These are phyloP conservation scores for Channallabes apus DNA, from an alignment of 2,797 vertebrate genomes.

Conservation along the genomic window DNA sequence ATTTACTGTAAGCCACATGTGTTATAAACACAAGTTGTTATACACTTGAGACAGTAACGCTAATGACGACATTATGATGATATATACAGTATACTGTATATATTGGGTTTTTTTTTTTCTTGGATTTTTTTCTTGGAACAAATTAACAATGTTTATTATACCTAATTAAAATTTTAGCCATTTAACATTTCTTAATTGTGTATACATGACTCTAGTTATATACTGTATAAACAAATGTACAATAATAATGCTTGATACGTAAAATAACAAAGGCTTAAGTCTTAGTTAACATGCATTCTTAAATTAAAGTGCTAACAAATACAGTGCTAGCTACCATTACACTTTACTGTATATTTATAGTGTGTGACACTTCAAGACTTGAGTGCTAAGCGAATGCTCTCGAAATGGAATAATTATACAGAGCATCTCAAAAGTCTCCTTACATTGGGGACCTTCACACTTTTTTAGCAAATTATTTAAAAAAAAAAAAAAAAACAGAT, in stretches of 20 bases:
- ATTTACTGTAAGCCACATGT: background rate
- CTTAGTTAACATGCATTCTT: background rate
- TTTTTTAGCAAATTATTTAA: too few species aligned
- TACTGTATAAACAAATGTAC: too few species aligned
- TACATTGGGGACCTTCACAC: too few species aligned
- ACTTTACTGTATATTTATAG: background rate
- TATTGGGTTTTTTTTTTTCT: too few species aligned
- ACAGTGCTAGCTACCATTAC: background rate
- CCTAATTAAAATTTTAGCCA: background rate
- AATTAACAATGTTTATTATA: background rate
- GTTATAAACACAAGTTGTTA: background rate
- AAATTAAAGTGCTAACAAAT: background rate
- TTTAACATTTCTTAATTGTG: background rate
- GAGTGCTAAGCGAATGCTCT: constrained; percentile 5
- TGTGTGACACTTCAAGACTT: background rate
- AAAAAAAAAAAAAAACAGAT: too few species aligned
- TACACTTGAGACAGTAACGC: background rate
- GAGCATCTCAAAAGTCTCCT: too few species aligned
- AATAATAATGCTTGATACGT: background rate
- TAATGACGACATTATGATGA: too few species aligned
- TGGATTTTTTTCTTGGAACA: background rate
- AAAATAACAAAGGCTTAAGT: background rate
- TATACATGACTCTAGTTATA: background rate
- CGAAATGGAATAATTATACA: constrained; percentile 3
- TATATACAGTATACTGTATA: too few species aligned